phyloP scores from a whole-genome alignment of 2,797 vertebrate species.

The Propithecus deckenii region DNA sequence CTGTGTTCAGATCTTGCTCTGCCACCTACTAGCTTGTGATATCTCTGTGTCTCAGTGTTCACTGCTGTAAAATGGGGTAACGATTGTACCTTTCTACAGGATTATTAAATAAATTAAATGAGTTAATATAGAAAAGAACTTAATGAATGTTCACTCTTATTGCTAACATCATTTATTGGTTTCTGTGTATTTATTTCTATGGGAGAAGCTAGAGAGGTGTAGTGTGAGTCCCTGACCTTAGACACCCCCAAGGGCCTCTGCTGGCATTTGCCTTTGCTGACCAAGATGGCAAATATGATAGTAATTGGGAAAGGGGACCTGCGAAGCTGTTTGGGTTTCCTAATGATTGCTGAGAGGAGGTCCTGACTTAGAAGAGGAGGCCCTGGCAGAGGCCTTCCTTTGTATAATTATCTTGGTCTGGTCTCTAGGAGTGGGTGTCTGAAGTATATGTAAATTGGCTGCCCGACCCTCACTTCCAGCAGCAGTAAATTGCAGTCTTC shows the following conservation, averaged over 20 bases:
- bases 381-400: not conserved
- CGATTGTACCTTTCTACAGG: too few relatives aligned
- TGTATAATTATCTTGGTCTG: not conserved
- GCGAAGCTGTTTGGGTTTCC: slow-evolving; percentile 94
- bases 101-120: too few relatives aligned
- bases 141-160: too few relatives aligned
- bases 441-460: not conserved
- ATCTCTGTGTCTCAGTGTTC: not conserved
- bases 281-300: slow-evolving; percentile 94
- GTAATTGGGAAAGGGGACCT: slow-evolving; percentile 90
- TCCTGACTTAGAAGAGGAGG: not conserved
- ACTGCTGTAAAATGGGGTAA: not conserved
- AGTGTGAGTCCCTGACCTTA: slow-evolving; percentile 95
- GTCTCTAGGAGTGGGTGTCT: not conserved
- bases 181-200: not conserved
- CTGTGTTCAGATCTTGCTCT: not conserved
- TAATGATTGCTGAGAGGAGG: slow-evolving; percentile 88
- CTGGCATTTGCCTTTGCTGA: slow-evolving; percentile 89
- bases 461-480: not conserved
- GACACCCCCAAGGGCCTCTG: slow-evolving; percentile 92
- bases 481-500: not conserved
- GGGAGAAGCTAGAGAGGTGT: slow-evolving; percentile 96
- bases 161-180: too few relatives aligned
- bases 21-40: not conserved
- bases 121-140: too few relatives aligned